Percentiles rank a stretch among this genome's conserved stretches.
Evolutionary conservation across 2,113 vertebrate species (phyloP).

Genomic region (Heterotilapia buettikoferi): DNA sequence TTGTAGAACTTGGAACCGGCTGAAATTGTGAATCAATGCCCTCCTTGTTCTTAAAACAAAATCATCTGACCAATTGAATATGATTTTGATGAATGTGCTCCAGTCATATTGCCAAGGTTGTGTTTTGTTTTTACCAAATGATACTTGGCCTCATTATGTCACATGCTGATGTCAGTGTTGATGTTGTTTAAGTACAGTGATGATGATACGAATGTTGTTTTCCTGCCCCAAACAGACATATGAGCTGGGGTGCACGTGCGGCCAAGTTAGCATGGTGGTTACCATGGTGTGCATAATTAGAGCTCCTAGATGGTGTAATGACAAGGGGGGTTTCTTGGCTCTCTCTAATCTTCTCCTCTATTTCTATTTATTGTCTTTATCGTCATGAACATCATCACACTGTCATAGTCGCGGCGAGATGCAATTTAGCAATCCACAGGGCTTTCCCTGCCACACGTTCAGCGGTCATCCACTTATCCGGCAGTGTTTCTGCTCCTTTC

Average conservation of each 20-base stretch:
- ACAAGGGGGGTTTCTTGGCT: slow-evolving; percentile 56
- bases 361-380: slow-evolving; percentile 72
- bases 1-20: neutral
- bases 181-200: slow-evolving; percentile 6
- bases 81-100: slow-evolving; percentile 8
- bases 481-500: slow-evolving; percentile 20
- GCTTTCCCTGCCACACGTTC: slow-evolving; percentile 42
- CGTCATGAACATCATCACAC: slow-evolving; percentile 50
- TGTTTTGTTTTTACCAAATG: neutral
- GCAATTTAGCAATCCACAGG: slow-evolving; percentile 47
- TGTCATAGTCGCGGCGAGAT: slow-evolving; percentile 40
- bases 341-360: slow-evolving; percentile 66
- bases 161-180: slow-evolving; percentile 2
- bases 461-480: slow-evolving; percentile 16
- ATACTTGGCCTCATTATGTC: neutral
- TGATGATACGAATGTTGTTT: neutral
- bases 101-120: neutral
- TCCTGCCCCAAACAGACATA: neutral
- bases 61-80: neutral
- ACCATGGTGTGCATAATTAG: slow-evolving; percentile 69
- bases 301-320: slow-evolving; percentile 64
- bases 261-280: slow-evolving; percentile 39
- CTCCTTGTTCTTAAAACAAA: slow-evolving; percentile 16
- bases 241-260: slow-evolving; percentile 6
- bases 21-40: neutral